phyloP scores from a whole-genome alignment of 2,797 vertebrate genomes.

The Chelmon rostratus region DNA sequence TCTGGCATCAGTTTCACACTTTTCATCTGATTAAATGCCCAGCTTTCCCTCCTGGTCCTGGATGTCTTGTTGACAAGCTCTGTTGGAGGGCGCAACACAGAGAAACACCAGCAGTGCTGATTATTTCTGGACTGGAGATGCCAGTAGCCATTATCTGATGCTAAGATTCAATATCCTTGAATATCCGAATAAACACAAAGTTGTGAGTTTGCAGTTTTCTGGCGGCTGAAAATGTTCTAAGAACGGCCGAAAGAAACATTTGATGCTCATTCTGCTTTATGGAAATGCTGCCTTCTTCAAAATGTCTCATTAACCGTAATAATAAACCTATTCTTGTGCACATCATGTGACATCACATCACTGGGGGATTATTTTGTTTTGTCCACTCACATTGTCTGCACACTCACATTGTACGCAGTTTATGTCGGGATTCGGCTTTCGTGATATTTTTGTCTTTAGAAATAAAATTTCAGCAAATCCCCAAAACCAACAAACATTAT shows the following conservation, averaged over 20 bases:
- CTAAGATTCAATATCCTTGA: neutral
- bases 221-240: neutral
- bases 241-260: neutral
- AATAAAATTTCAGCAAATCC: neutral
- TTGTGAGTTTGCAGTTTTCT: neutral
- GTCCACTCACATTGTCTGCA: neutral
- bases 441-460: neutral
- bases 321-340: neutral
- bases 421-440: neutral
- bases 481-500: neutral
- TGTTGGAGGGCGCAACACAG: constrained; percentile 47
- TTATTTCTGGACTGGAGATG: constrained; percentile 31
- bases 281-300: neutral
- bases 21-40: constrained; percentile 65
- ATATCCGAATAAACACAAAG: neutral
- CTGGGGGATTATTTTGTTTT: neutral
- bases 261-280: neutral
- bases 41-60: constrained; percentile 40
- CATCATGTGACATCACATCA: neutral
- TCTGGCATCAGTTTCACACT: constrained; percentile 63
- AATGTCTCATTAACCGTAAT: neutral
- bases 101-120: constrained; percentile 32
- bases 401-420: neutral
- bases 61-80: constrained; percentile 62
- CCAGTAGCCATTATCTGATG: constrained; percentile 5